Evolutionary conservation across 1,140 invertebrate genomes (phyloP).

Genomic region (Lasioglossum albipes): DNA sequence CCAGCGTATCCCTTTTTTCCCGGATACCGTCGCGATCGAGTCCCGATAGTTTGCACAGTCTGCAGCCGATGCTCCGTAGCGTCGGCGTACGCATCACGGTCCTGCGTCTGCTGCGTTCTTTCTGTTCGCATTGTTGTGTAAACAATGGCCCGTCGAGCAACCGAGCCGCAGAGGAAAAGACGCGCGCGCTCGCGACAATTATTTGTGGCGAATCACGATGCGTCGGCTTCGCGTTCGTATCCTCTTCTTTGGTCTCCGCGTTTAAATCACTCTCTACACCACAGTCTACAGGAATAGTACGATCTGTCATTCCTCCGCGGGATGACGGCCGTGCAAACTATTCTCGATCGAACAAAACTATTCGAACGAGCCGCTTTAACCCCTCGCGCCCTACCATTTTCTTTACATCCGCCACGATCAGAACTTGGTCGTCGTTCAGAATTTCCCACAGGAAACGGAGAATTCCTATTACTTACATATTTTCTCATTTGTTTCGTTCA

Average conservation of each 20-base stretch:
- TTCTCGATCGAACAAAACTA: constrained; percentile 42
- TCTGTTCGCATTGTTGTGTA: not conserved
- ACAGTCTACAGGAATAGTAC: constrained; percentile 38
- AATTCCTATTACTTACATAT: too few species aligned
- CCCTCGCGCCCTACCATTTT: not conserved
- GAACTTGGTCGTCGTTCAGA: not conserved
- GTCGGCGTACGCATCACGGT: too few species aligned
- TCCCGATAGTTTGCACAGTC: too few species aligned
- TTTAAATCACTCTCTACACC: constrained; percentile 13
- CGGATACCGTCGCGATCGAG: too few species aligned
- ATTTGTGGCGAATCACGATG: constrained; percentile 8
- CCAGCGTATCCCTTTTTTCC: not conserved
- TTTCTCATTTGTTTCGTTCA: too few species aligned
- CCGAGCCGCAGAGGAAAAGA: not conserved
- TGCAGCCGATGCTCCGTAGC: too few species aligned
- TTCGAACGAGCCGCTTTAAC: constrained; percentile 24
- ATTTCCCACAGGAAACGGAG: not conserved
- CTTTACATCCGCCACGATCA: too few species aligned
- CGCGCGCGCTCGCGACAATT: constrained; percentile 2
- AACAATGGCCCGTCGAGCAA: not conserved
- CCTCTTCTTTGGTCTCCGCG: constrained; percentile 18
- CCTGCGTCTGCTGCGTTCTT: too few species aligned
- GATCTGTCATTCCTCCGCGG: constrained; percentile 38
- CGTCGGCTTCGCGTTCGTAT: not conserved
- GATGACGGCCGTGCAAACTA: constrained; percentile 46